Evolutionary conservation across 2,888 invertebrate species (phyloP), one percentile per base, ranked within the genome.

Genomic region (Plebejus melissa): DNA sequence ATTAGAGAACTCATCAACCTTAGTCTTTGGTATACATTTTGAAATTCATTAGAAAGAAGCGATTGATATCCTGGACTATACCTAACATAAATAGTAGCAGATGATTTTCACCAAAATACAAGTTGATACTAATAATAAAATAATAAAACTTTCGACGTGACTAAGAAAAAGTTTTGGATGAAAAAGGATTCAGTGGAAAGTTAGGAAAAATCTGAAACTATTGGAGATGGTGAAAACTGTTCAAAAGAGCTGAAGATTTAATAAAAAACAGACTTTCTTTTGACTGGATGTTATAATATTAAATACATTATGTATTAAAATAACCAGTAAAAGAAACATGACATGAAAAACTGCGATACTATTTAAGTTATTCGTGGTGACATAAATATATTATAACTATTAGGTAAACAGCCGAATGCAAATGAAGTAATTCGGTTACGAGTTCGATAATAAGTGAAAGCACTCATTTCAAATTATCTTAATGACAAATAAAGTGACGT

Each of bases 401-500:
- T 32, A 65, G 65, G 65, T 65, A 36, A 65, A 65, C 65, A 16
- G 65, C 32, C 11, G 16, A 65, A 65, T 65, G 36, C 65, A 65
- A 65, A 65, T 65, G 0, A 65, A 65, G 32, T 36, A 22, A 60
- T 36, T 32, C 32, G 65, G 32, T 65, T 65, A 65, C 65, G 32
- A 65, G 32, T 32, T 65, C 65, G 65, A 36, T 70, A 70, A 46
- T 72, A 54, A 28, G 72, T 50, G 50, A 72, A 54, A 72, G 46
- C 71, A 28, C 72, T 32, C 13, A 72, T 72, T 72, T 71, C 4
- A 70, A 46, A 72, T 72, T 74, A 70, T 41, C 70, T 74, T 54
- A 65, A 75, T 60, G 77, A 77, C 77, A 76, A 77, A 77, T 74
- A 69, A 65, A 74, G 32, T 58, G 74, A 85, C 82, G 86, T 83